Conservation (phyloP, 2,113 vertebrate genomes). For the Marmota flaviventris region DNA sequence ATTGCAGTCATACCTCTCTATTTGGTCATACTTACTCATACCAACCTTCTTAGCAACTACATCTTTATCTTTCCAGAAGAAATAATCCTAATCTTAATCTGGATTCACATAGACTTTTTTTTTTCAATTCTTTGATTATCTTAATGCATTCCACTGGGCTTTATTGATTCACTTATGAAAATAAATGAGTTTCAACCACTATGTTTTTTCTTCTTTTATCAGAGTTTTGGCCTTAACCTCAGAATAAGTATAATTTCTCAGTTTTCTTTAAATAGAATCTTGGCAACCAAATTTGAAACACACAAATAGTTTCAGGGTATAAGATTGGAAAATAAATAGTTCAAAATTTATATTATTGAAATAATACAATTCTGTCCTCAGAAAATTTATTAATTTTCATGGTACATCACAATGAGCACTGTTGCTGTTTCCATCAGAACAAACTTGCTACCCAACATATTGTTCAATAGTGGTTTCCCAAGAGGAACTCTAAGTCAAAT, state of each 20-base stretch:
- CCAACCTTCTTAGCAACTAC: neutral
- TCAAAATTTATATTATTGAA: neutral
- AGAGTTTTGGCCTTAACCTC: neutral
- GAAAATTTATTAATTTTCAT: neutral
- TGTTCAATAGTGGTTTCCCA: neutral
- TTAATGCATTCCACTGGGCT: neutral
- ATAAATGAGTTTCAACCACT: neutral
- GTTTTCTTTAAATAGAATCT: slow-evolving; percentile 1
- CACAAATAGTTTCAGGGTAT: neutral
- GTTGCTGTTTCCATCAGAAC: neutral
- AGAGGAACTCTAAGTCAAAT: neutral
- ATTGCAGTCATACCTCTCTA: neutral
- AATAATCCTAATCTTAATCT: neutral
- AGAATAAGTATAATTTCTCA: neutral
- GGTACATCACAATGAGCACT: neutral
- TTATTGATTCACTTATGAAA: neutral
- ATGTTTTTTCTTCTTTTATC: neutral
- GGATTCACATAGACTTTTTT: neutral
- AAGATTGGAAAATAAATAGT: neutral
- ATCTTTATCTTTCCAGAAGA: neutral
- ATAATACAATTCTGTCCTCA: neutral
- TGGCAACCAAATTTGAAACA: neutral
- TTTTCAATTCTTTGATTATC: neutral
- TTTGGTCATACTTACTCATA: neutral
- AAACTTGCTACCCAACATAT: neutral